These are phyloP conservation scores for Lasiommata megera DNA, from an alignment of 2,888 invertebrate species.

Conservation along the genomic window DNA sequence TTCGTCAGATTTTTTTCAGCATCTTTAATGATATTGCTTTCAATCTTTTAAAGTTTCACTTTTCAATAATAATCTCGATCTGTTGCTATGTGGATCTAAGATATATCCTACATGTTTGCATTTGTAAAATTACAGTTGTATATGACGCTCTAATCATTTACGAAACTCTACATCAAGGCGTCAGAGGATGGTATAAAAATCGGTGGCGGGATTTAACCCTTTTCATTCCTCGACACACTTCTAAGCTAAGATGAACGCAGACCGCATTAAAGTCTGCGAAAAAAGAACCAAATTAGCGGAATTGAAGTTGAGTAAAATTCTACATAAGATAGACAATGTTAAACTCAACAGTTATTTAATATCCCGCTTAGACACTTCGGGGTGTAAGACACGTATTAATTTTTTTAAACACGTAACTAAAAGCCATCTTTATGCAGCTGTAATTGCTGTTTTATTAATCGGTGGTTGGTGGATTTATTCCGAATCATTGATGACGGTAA, in stretches of 20 bases:
- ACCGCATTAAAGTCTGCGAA: constrained; percentile 49
- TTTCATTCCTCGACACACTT: constrained; percentile 40
- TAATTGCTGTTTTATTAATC: constrained; percentile 14
- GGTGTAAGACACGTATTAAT: constrained; percentile 18
- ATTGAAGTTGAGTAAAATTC: constrained; percentile 57
- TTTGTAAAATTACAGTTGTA: no score
- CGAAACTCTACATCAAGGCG: constrained; percentile 35
- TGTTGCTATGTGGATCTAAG: no score
- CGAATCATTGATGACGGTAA: constrained; percentile 18
- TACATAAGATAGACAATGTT: constrained; percentile 56
- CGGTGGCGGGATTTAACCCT: constrained; percentile 29
- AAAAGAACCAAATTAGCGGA: constrained; percentile 65
- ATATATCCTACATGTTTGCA: no score
- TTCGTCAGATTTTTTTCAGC: no score
- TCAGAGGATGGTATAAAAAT: constrained; percentile 46
- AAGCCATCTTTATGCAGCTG: constrained; percentile 13
- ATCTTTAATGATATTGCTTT: no score
- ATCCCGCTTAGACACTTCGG: constrained; percentile 45
- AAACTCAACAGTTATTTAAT: constrained; percentile 52
- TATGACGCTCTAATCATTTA: constrained; percentile 12
- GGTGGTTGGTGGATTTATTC: constrained; percentile 27
- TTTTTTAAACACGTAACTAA: constrained; percentile 1
- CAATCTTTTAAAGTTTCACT: no score
- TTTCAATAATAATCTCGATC: no score
- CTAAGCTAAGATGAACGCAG: constrained; percentile 45